These are phyloP conservation scores for Thinocorus orbignyianus DNA, from an alignment of 2,113 vertebrate genomes.

Conservation along the genomic window DNA sequence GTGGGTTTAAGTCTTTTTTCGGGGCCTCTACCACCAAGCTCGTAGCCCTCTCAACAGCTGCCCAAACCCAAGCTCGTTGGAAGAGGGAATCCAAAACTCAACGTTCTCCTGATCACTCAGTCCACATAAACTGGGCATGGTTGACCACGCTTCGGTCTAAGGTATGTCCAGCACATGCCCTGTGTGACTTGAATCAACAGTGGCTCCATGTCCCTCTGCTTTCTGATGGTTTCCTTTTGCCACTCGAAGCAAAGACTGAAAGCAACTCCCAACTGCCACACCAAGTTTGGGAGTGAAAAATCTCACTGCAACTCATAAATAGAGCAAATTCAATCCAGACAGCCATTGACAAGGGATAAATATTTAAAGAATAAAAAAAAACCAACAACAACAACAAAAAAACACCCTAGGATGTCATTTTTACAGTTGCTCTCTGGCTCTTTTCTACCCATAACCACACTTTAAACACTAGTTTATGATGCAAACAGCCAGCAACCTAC, in stretches of 20 bases:
- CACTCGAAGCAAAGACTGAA: fast-evolving
- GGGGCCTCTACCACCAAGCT: neutral
- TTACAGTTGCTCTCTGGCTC: conserved; percentile 14
- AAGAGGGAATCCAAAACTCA: neutral
- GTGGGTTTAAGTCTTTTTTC: neutral
- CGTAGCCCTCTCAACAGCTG: neutral
- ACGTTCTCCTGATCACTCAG: neutral
- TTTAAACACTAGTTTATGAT: neutral
- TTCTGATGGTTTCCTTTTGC: fast-evolving
- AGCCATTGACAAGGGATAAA: neutral
- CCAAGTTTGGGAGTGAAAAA: neutral
- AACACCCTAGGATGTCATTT: neutral
- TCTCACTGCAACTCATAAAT: neutral
- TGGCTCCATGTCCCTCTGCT: neutral
- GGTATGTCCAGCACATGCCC: neutral
- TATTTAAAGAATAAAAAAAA: neutral
- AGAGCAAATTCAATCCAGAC: neutral
- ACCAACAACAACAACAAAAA: neutral
- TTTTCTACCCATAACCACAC: conserved; percentile 17
- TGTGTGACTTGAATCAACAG: fast-evolving
- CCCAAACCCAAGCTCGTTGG: fast-evolving
- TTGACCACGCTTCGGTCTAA: neutral
- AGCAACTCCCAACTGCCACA: neutral
- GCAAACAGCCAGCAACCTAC: conserved; percentile 2
- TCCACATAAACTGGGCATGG: fast-evolving